phyloP scores from a whole-genome alignment of 2,113 vertebrate species.

The Callocephalon fimbriatum region DNA sequence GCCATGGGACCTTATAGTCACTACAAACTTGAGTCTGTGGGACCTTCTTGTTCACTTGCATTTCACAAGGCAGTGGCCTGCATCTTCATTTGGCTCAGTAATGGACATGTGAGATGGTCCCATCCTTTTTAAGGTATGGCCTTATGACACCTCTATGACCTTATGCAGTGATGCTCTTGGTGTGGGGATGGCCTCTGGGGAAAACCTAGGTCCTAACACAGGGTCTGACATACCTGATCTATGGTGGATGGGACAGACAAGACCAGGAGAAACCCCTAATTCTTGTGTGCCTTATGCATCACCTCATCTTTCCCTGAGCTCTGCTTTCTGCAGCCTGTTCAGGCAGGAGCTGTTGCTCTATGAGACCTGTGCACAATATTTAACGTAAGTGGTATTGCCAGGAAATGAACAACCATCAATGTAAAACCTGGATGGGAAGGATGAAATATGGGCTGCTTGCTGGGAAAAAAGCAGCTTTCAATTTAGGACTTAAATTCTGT shows the following conservation, averaged over 20 bases:
- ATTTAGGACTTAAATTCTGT: neutral
- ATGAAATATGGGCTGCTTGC: neutral
- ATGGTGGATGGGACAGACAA: neutral
- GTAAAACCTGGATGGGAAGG: neutral
- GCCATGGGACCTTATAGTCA: neutral
- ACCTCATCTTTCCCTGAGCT: neutral
- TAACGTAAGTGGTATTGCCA: neutral
- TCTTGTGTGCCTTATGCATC: rapidly evolving
- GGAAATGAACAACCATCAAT: neutral
- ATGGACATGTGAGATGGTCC: rapidly evolving
- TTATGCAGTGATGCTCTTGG: neutral
- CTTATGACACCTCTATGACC: neutral
- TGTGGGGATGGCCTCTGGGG: too few species aligned
- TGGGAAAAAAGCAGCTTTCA: neutral
- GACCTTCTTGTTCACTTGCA: neutral
- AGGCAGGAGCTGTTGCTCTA: neutral
- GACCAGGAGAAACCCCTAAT: neutral
- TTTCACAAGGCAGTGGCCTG: rapidly evolving
- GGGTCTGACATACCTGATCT: neutral
- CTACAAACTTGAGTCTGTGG: too few species aligned
- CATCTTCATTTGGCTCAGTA: too few species aligned
- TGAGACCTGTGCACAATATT: too few species aligned
- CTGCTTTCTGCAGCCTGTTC: neutral
- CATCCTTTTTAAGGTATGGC: neutral
- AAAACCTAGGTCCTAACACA: neutral